Percentiles rank a stretch among this genome's conserved stretches.
These are phyloP conservation scores for Odontamblyopus lacepedii DNA, from an alignment of 2,797 vertebrate species.

Conservation along the genomic window DNA sequence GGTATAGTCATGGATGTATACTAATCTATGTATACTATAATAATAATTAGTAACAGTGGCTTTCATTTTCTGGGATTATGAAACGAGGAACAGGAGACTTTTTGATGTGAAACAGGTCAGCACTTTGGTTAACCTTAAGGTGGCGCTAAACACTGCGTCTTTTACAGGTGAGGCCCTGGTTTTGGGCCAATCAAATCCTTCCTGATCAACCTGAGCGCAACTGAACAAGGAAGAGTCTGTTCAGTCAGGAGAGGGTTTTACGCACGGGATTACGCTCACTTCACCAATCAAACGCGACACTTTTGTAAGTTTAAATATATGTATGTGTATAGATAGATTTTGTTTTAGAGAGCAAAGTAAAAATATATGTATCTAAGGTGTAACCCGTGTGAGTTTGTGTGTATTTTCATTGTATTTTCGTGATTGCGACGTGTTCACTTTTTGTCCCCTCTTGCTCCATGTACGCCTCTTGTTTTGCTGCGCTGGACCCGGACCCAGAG, in stretches of 20 bases:
- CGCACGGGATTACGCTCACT: conserved; percentile 28
- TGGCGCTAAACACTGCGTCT: background rate
- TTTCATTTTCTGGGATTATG: background rate
- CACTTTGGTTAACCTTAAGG: background rate
- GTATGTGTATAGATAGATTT: background rate
- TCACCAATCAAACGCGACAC: background rate
- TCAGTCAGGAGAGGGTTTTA: background rate
- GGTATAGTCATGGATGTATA: no score
- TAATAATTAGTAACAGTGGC: no score
- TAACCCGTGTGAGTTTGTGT: background rate
- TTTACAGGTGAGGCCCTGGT: conserved; percentile 21
- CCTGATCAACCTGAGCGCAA: conserved; percentile 2
- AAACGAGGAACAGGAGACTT: background rate
- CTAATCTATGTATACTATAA: no score
- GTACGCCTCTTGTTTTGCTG: background rate
- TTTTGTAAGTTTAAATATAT: background rate
- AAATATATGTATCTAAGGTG: background rate
- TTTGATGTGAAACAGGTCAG: background rate
- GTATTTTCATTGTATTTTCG: background rate
- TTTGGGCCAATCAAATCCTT: conserved; percentile 39
- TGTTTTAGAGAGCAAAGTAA: no score
- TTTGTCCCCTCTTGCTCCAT: background rate
- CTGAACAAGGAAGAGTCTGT: conserved; percentile 49
- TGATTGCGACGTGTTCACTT: conserved; percentile 19
- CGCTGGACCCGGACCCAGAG: conserved; percentile 1